Conservation (phyloP, 2,888 invertebrate genomes). For the Shargacucullia verbasci region DNA sequence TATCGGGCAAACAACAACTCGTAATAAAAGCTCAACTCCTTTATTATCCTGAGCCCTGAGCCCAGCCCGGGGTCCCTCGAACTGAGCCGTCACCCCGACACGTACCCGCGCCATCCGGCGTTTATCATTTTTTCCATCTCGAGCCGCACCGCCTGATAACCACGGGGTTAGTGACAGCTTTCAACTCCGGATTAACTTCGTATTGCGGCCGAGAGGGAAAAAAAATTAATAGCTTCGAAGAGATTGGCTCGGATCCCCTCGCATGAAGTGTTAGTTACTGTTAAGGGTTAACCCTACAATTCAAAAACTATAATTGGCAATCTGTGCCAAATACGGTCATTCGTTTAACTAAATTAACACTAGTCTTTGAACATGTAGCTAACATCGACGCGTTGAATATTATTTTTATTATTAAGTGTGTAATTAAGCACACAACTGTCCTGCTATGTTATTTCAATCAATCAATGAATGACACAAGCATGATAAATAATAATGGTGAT, state of each 20-base stretch:
- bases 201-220: constrained; percentile 71
- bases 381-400: constrained; percentile 35
- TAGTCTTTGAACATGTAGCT: constrained; percentile 8
- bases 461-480: constrained; percentile 53
- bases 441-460: constrained; percentile 45
- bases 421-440: constrained; percentile 51
- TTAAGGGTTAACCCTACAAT: constrained; percentile 42
- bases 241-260: constrained; percentile 67
- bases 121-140: constrained; percentile 82
- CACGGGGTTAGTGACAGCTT: constrained; percentile 80
- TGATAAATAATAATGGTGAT: constrained; percentile 49
- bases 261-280: constrained; percentile 59
- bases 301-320: constrained; percentile 51
- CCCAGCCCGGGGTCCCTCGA: constrained; percentile 33
- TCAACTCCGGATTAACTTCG: constrained; percentile 80
- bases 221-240: constrained; percentile 80
- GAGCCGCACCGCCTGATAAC: constrained; percentile 63
- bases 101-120: constrained; percentile 70
- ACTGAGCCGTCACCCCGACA: constrained; percentile 55
- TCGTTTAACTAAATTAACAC: constrained; percentile 18
- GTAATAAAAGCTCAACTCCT: constrained; percentile 60
- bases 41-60: constrained; percentile 52
- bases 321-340: constrained; percentile 43
- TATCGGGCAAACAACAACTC: constrained; percentile 59
- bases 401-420: constrained; percentile 48